Evolutionary conservation across 2,797 vertebrate genomes (phyloP).

Genomic region (Sebastiscus tertius): DNA sequence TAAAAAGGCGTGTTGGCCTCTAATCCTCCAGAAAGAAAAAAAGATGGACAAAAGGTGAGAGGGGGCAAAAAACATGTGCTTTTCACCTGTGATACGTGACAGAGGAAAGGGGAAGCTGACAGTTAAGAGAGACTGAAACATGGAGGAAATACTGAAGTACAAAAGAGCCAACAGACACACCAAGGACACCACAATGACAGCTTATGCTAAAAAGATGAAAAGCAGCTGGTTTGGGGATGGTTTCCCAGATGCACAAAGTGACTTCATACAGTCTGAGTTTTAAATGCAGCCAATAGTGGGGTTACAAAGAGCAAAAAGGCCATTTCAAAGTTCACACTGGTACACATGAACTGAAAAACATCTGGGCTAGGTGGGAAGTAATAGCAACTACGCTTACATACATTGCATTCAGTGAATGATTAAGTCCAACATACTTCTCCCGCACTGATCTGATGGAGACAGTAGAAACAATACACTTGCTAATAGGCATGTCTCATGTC

Average conservation of each 20-base stretch:
- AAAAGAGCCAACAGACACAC: conserved; percentile 17
- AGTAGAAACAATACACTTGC: background rate
- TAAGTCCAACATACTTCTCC: background rate
- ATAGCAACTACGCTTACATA: background rate
- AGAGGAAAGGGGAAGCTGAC: background rate
- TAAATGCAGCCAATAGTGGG: conserved; percentile 3
- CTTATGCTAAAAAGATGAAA: conserved; percentile 45
- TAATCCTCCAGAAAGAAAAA: conserved; percentile 38
- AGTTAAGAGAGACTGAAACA: background rate
- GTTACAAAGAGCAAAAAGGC: background rate
- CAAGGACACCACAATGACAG: conserved; percentile 49
- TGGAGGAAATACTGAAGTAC: background rate
- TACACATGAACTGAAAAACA: background rate
- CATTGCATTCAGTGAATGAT: background rate
- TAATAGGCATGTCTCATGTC: background rate
- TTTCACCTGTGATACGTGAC: conserved; percentile 13
- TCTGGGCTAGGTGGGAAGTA: background rate
- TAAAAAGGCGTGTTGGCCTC: conserved; percentile 22
- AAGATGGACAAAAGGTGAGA: background rate
- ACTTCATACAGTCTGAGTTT: conserved; percentile 27
- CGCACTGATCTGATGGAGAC: background rate
- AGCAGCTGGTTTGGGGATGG: conserved; percentile 17
- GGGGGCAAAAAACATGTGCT: background rate
- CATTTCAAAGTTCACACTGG: background rate
- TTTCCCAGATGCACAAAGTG: conserved; percentile 27